Evolutionary conservation across 2,888 invertebrate species (phyloP), one percentile per base, ranked within the genome.

Genomic region (Drosophila putrida): DNA sequence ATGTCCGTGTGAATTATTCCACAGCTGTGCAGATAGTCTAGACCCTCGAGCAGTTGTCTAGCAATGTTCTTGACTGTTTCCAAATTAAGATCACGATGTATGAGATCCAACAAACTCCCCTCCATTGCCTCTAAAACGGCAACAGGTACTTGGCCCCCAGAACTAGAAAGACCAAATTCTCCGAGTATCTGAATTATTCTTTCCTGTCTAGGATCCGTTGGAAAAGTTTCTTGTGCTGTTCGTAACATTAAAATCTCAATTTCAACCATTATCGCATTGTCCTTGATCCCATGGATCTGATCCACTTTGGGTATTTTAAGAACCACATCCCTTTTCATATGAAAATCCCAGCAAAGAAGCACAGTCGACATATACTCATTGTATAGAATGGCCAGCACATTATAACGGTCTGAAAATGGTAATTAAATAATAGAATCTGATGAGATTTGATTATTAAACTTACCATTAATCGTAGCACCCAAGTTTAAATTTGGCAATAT

Each of bases 1-100:
- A 72, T 58, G 20, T 72, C 72, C 0, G 67, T 49, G 43, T 72
- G 72, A 4, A 72, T 39, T 0, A 66, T 6, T 1, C 27, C 5
- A 4, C 20, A 27, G 0, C 10, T 2, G n/a, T 72, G 72, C 8
- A 71, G 4, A 13, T 36, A 60, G 0, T 36, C 51, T 3, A 71
- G 5, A 1, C 50, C 71, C 20, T 27, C 11, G 0, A 71, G 35
- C 0, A 71, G 1, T 3, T 60, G 50, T 0, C 36, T 8, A 0
- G 36, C 8, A 10, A 71, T 43, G 1, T 10, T 0, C 50, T 55
- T 65, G n/a, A 60, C 20, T 3, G 25, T 0, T 1, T 5, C 4
- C 10, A 63, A 0, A 0, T 58, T 49, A 0, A 64, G 1, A 9
- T 10, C 36, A 6, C 15, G 13, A 8, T 31, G 27, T 11, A 47